Evolutionary conservation across 2,113 vertebrate species (phyloP).

Genomic region (Corythaixoides concolor): DNA sequence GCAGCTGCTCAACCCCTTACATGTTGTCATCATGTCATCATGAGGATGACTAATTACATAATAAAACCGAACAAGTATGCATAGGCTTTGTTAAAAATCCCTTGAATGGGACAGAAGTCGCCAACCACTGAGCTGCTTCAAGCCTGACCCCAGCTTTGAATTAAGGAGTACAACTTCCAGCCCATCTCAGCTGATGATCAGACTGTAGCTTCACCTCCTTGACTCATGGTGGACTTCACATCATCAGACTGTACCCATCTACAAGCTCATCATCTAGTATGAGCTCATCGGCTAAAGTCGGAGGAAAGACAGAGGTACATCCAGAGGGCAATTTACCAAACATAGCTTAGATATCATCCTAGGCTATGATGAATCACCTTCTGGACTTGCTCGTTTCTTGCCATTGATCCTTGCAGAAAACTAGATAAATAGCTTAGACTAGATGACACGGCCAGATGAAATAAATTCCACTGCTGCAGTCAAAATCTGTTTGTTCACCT

Average conservation of each 20-base stretch:
- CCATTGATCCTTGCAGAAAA: not conserved
- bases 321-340: not conserved
- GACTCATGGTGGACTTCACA: slow-evolving; percentile 10
- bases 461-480: not conserved
- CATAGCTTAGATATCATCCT: not conserved
- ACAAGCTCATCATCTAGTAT: not conserved
- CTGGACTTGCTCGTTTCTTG: not conserved
- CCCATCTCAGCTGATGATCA: not conserved
- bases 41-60: not conserved
- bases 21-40: not conserved
- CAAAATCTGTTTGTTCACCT: not conserved
- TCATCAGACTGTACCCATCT: not conserved
- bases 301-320: not conserved
- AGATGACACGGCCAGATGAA: not conserved
- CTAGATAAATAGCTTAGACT: not conserved
- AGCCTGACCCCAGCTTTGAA: not conserved
- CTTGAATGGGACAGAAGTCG: not conserved
- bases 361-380: not conserved
- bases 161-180: not conserved
- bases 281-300: slow-evolving; percentile 7
- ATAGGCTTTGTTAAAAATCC: not conserved
- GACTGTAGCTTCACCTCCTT: not conserved
- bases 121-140: not conserved
- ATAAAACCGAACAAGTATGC: not conserved
- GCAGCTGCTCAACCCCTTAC: not conserved